Evolutionary conservation across 1,140 invertebrate genomes (phyloP), one percentile per base, ranked within the genome.

Genomic region (Leptestheria dahalacensis): DNA sequence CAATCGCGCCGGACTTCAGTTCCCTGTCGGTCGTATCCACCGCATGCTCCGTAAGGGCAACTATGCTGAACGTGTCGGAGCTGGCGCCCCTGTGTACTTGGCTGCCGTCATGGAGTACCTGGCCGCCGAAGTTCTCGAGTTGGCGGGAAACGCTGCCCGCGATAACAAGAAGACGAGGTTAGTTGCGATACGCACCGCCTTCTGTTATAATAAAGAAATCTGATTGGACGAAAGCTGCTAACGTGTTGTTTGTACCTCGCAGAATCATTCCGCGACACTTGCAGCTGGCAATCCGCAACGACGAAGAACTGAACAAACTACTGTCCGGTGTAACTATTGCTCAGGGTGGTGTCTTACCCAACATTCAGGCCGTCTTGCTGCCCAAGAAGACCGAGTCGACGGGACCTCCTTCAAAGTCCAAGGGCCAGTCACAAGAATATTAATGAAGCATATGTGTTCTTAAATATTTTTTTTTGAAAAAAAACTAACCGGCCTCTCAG

Each of bases 291-390:
- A 84, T 92, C 20, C 76, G 84, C 46, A 90, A 89, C 71, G 89
- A 93, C 72, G 86, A 90, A 64, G 88, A 92, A 68, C 72, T 92
- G 62, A 86, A 85, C 67, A 82, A 80, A 69, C 75, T 91, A 49
- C 69, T 92, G 12, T 77, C 80, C 48, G 83, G 85, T 55, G 86
- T 89, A 0, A 89, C 85, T 2, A 89, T 91, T 64, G 83, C 87
- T 15, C 80, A 88, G 68, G 86, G 86, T 62, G 88, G 88, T 64
- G 88, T 91, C 1, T 65, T 91, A 46, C 88, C 86, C 2, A 80
- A 83, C 64, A 88, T 90, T 52, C 82, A 88, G 62, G 78, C 83
- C 1, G 79, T 83, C 25, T 72, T 89, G 50, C 67, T 80, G n/a
- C 80, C 82, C 4, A 83, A 85, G 69, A 85, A 86, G 67, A 79